Conservation (phyloP, 2,113 vertebrate genomes). For the Capreolus pygargus region DNA sequence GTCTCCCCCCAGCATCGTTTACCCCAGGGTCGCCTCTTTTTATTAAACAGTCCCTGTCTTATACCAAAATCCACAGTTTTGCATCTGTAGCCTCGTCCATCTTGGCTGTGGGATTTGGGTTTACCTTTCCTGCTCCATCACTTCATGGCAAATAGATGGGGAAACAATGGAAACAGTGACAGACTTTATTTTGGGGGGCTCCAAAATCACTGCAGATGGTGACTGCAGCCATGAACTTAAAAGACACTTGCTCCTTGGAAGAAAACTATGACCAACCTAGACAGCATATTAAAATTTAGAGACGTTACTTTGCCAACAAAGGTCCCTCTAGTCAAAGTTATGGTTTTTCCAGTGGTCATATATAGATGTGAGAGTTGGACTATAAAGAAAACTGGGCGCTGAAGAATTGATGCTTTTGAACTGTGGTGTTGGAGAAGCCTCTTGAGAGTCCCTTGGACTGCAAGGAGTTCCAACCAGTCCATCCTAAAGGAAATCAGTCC, state of each 20-base stretch:
- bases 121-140: neutral
- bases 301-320: neutral
- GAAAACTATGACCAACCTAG: neutral
- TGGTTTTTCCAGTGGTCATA: neutral
- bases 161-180: neutral
- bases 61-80: neutral
- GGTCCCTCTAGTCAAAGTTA: neutral
- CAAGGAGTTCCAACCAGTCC: neutral
- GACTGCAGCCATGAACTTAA: neutral
- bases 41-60: neutral
- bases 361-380: neutral
- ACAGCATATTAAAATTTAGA: neutral
- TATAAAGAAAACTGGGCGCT: neutral
- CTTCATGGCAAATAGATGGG: neutral
- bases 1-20: neutral
- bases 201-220: neutral
- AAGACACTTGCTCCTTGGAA: neutral
- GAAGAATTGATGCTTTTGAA: neutral
- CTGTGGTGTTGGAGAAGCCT: neutral
- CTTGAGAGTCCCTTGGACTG: neutral
- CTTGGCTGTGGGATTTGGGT: neutral
- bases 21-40: neutral
- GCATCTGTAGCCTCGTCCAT: neutral
- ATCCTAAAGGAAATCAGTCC: neutral
- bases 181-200: neutral